Evolutionary conservation across 2,888 invertebrate genomes (phyloP).

Genomic region (Dexiosoma caninum): DNA sequence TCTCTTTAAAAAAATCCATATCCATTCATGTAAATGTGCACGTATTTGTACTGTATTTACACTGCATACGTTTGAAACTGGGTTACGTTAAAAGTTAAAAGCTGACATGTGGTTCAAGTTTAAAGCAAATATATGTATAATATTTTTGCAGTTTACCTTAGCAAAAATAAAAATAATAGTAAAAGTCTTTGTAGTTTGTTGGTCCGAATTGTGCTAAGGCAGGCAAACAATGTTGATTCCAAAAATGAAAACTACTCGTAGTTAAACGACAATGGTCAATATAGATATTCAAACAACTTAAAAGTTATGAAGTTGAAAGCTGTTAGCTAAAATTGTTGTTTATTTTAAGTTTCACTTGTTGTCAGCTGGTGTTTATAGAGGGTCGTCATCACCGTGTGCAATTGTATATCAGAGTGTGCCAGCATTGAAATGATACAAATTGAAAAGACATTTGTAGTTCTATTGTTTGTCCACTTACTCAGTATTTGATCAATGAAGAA

Average conservation of each 20-base stretch:
- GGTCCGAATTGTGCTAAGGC: not conserved
- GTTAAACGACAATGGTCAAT: not conserved
- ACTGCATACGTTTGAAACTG: no score
- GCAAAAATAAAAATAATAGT: not conserved
- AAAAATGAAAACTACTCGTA: not conserved
- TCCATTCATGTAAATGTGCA: not conserved
- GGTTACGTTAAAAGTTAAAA: no score
- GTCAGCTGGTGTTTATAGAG: not conserved
- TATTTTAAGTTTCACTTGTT: not conserved
- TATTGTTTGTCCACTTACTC: no score
- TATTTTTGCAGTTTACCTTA: not conserved
- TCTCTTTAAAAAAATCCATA: not conserved
- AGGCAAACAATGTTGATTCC: not conserved
- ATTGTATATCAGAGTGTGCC: no score
- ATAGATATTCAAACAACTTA: not conserved
- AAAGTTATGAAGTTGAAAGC: slow-evolving; percentile 18
- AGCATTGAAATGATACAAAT: no score
- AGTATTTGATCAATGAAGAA: no score
- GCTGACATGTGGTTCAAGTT: not conserved
- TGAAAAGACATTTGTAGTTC: no score
- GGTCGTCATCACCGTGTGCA: no score
- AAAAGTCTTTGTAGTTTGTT: not conserved
- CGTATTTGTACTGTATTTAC: not conserved
- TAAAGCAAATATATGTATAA: not conserved
- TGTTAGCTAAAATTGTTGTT: not conserved